These are phyloP conservation scores for Thaumetopoea pityocampa DNA, from an alignment of 1,140 invertebrate species.

Conservation along the genomic window DNA sequence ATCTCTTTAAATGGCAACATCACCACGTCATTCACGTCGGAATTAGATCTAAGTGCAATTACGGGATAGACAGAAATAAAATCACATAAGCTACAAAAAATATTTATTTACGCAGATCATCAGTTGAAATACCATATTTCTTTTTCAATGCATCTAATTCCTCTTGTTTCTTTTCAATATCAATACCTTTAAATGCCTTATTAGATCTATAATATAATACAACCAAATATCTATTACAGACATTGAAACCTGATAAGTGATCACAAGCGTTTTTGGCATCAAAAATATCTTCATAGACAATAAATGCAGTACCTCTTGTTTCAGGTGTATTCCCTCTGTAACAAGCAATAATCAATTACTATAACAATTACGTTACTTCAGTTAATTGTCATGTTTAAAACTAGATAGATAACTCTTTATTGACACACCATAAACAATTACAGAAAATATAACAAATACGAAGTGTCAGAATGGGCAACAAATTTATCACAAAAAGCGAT, in stretches of 20 bases:
- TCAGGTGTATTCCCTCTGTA: slow-evolving; percentile 97
- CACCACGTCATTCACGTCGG: too few species aligned
- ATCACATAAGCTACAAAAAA: too few species aligned
- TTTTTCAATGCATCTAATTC: slow-evolving; percentile 97
- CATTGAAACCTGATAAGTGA: slow-evolving; percentile 99
- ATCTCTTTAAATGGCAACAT: too few species aligned
- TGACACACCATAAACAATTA: too few species aligned
- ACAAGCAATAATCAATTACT: slow-evolving; percentile 31
- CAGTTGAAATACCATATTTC: slow-evolving; percentile 87
- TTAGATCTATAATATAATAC: slow-evolving; percentile 97
- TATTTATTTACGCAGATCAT: slow-evolving; percentile 66
- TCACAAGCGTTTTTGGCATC: slow-evolving; percentile 99
- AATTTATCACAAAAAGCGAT: too few species aligned
- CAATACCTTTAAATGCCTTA: slow-evolving; percentile 97
- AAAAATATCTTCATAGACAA: slow-evolving; percentile 99
- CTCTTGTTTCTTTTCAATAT: slow-evolving; percentile 97
- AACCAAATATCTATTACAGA: slow-evolving; percentile 98
- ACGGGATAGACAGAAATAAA: too few species aligned
- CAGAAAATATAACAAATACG: too few species aligned
- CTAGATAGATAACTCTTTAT: too few species aligned
- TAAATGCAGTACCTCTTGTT: slow-evolving; percentile 98
- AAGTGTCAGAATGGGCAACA: too few species aligned
- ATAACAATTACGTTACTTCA: not conserved
- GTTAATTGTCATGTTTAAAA: too few species aligned
- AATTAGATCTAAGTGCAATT: too few species aligned